phyloP scores from a whole-genome alignment of 2,888 invertebrate genomes.

The Iselma pallidipennis region DNA sequence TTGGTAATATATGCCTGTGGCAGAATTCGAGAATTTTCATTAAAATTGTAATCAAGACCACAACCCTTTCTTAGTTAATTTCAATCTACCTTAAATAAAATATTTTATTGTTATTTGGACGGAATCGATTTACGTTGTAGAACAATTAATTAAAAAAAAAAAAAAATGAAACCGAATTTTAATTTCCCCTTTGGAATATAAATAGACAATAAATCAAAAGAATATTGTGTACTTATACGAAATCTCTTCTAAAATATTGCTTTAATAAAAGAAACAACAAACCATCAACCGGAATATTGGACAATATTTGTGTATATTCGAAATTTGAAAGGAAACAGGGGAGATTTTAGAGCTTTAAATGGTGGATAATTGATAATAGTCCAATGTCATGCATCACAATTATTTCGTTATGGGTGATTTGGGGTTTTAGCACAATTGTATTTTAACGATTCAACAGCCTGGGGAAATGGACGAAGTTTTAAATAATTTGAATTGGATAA shows the following conservation, averaged over 20 bases:
- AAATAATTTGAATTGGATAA: neutral
- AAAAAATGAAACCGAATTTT: neutral
- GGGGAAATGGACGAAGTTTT: neutral
- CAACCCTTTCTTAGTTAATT: slow-evolving; percentile 12
- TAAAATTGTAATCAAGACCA: slow-evolving; percentile 17
- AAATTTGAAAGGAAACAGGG: neutral
- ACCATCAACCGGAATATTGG: no score
- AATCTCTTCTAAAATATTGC: neutral
- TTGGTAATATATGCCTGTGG: slow-evolving; percentile 11
- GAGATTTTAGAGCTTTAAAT: neutral
- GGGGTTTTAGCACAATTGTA: neutral
- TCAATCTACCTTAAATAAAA: neutral
- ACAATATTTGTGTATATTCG: neutral
- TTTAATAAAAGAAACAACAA: neutral
- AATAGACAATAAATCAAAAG: no score
- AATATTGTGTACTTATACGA: neutral
- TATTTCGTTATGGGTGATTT: neutral
- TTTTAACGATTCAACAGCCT: neutral
- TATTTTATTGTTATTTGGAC: no score
- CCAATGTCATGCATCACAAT: slow-evolving; percentile 3
- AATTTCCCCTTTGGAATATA: no score
- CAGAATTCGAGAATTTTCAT: slow-evolving; percentile 16
- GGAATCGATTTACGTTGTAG: no score
- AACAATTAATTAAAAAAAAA: neutral
- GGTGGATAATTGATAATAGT: slow-evolving; percentile 7